Base-by-base conservation (phyloP, 2,113 vertebrate species). In the Tetrao urogallus region DNA sequence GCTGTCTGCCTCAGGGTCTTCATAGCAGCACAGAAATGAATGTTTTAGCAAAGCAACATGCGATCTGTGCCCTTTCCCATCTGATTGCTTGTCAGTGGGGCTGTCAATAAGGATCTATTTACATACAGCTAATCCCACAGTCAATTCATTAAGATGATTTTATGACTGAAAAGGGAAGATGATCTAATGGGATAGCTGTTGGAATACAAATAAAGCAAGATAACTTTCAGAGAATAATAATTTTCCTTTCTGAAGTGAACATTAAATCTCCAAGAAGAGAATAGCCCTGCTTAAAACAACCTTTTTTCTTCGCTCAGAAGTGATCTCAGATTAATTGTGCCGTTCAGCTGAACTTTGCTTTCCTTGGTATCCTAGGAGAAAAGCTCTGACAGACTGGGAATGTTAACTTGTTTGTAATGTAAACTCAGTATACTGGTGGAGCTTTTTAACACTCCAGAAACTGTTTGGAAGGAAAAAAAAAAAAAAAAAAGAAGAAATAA, bases 331-430 rank as follows among this genome's bases (percentile, higher is more conserved):
- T 97, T 97, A 98, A 97, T 95, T 96, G 97, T 89, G 72, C 90
- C 89, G 60, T 94, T 97, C 94, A 96, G 90, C 91, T 97, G 96
- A 97, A 97, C 96, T 98, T 96, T 96, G 93, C 94, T 96, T 97
- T 95, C 88, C 89, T 92, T 65, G 76, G 97, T 97, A 96, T 97
- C 97, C 97, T 96, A 97, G 96, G 98, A 98, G 97, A 97, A 96
- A 96, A 95, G 90, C 88, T 95, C 94, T 97, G 94, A 92, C 91
- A 95, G 97, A 94, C 94, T 96, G 96, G 92, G 97, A 96, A 97
- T 97, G 97, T 97, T 96, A 96, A 90, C 96, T 97, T 97, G 94
- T 97, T 97, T 97, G 95, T 95, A 97, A 97, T 94, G 92, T 96
- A 97, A 96, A 98, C 96, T 95, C 86, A 95, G 61, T 95, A 97